phyloP scores from a whole-genome alignment of 2,113 vertebrate species.

The Tapirus terrestris region DNA sequence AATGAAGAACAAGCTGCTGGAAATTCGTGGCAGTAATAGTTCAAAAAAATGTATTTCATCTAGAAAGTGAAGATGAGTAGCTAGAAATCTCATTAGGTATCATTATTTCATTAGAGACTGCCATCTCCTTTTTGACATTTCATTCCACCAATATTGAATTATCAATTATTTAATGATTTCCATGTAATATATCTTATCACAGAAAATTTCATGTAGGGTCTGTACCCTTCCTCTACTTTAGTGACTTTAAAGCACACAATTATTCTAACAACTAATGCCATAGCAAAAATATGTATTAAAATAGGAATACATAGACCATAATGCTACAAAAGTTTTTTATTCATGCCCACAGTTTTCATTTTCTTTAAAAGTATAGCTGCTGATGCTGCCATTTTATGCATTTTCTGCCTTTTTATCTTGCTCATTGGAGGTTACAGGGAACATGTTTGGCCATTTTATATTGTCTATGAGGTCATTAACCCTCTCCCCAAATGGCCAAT shows the following conservation, averaged over 20 bases:
- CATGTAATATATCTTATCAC: conserved; percentile 41
- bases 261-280: not conserved
- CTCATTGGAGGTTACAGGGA: conserved; percentile 20
- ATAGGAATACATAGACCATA: not conserved
- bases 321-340: not conserved
- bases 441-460: conserved; percentile 44
- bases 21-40: conserved; percentile 20
- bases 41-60: conserved; percentile 41
- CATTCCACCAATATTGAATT: conserved; percentile 65
- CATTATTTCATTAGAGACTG: conserved; percentile 69
- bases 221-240: not conserved
- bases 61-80: conserved; percentile 53
- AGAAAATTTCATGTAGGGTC: conserved; percentile 4
- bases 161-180: conserved; percentile 75
- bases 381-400: not conserved
- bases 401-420: conserved; percentile 36
- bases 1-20: conserved; percentile 26
- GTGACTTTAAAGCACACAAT: conserved; percentile 4
- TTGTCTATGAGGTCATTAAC: conserved; percentile 50
- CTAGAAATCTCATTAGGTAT: conserved; percentile 63
- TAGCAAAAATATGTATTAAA: not conserved
- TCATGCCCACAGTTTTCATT: not conserved
- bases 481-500: not conserved
- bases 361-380: not conserved
- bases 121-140: conserved; percentile 63